Evolutionary conservation across 2,888 invertebrate species (phyloP), one percentile per base, ranked within the genome.

Genomic region (Polia nebulosa): DNA sequence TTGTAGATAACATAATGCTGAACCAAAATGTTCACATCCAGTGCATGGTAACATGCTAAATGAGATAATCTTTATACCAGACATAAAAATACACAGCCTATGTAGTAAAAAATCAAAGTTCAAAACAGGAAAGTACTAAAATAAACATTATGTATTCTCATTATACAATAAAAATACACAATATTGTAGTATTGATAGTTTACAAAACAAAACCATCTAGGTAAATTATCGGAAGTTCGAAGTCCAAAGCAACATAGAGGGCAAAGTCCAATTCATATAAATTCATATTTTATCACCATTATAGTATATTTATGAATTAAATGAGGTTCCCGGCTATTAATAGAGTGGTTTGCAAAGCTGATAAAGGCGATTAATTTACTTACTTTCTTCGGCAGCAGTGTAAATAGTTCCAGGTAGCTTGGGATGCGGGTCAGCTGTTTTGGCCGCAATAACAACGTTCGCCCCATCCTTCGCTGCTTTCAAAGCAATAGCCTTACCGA

Each of bases 391-490:
- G 13, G 98, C 98, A 56, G 98, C 98, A 7, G 98, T 97, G 92
- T 98, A 99, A 90, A 99, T 99, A 51, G 99, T 99, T 77, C 99
- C 99, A 22, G 98, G 98, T 44, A 99, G 94, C 92, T 98, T 99
- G 1, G 99, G 98, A 96, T 99, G 98, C 0, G 98, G 97, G 78
- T 98, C 97, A 0, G 98, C 98, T 29, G 99, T 99, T 96, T 99
- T 99, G 7, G 99, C 99, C 60, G 99, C 99, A 77, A 99, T 96
- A 17, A 99, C 97, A 83, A 99, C 96, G 92, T 99, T 99, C 0
- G 99, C 99, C 34, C 99, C 99, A 96, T 99, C 99, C 91, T 96
- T 97, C 0, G 99, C 99, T 3, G 98, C 98, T 94, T 99, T 99
- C 67, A 99, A 90, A 6, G 99, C 99, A 83, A 99, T 99, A 20